Evolutionary conservation across 1,140 invertebrate species (phyloP).

Genomic region (Papilio xuthus): DNA sequence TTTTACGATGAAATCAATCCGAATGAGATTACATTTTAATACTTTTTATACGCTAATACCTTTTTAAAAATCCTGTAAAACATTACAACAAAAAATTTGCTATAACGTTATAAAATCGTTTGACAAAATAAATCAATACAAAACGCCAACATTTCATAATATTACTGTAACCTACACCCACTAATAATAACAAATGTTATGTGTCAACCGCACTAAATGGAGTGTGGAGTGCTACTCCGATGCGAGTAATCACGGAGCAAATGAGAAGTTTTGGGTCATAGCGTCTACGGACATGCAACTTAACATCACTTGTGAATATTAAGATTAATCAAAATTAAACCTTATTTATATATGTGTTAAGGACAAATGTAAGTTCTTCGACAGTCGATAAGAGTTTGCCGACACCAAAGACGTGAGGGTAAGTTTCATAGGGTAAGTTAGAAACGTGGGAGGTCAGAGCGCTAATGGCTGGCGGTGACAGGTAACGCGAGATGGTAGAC

Average conservation of each 20-base stretch:
- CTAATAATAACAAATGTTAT: conserved; percentile 69
- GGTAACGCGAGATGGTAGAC: conserved; percentile 75
- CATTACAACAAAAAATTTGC: no score
- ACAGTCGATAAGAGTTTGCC: conserved; percentile 47
- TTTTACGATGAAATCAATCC: no score
- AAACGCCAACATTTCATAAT: conserved; percentile 50
- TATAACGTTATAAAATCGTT: background rate
- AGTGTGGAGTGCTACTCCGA: conserved; percentile 55
- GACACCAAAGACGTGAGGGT: conserved; percentile 61
- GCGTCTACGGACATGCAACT: conserved; percentile 42
- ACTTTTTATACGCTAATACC: no score
- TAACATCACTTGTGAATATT: conserved; percentile 37
- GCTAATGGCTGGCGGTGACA: conserved; percentile 77
- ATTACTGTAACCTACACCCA: conserved; percentile 61
- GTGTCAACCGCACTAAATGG: conserved; percentile 63
- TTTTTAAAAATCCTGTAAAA: no score
- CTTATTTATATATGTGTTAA: conserved; percentile 42
- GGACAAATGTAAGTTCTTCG: conserved; percentile 36
- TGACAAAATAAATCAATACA: conserved; percentile 38
- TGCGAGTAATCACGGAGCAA: conserved; percentile 74
- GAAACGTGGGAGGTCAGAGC: conserved; percentile 68
- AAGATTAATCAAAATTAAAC: conserved; percentile 42
- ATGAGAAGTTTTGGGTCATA: conserved; percentile 77
- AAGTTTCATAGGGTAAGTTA: conserved; percentile 72
- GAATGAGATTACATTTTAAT: no score